These are phyloP conservation scores for Helicoverpa assulta DNA, from an alignment of 2,888 invertebrate genomes.

Conservation along the genomic window DNA sequence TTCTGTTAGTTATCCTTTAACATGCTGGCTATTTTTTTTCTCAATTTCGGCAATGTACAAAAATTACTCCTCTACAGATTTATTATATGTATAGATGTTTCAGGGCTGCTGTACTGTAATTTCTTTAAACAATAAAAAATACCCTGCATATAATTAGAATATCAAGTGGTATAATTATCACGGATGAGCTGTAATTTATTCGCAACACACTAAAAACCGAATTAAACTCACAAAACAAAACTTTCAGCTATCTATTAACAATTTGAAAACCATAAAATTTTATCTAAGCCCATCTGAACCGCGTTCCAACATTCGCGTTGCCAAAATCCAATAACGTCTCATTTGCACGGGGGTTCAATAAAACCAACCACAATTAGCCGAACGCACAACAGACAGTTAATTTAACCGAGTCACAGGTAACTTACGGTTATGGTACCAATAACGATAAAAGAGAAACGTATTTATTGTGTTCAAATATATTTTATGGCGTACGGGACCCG, in stretches of 20 bases:
- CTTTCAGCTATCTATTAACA: not conserved
- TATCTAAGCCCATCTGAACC: not conserved
- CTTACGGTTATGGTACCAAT: constrained; percentile 67
- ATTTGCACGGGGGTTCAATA: constrained; percentile 55
- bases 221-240: not conserved
- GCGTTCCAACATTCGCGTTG: constrained; percentile 24
- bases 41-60: no score
- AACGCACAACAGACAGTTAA: constrained; percentile 64
- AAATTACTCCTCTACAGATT: no score
- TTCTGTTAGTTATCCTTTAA: no score
- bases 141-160: no score
- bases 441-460: constrained; percentile 63
- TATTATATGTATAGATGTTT: no score
- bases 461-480: constrained; percentile 63
- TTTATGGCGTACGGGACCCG: constrained; percentile 61
- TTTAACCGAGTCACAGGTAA: constrained; percentile 62
- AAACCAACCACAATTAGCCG: constrained; percentile 62
- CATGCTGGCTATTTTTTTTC: no score
- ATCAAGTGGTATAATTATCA: no score
- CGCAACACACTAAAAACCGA: not conserved
- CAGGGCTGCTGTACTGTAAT: no score
- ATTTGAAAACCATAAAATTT: not conserved
- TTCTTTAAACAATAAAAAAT: no score
- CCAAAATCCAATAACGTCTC: constrained; percentile 56
- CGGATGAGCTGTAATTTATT: no score